Evolutionary conservation across 1,140 invertebrate species (phyloP).

Genomic region (Acyrthosiphon pisum): DNA sequence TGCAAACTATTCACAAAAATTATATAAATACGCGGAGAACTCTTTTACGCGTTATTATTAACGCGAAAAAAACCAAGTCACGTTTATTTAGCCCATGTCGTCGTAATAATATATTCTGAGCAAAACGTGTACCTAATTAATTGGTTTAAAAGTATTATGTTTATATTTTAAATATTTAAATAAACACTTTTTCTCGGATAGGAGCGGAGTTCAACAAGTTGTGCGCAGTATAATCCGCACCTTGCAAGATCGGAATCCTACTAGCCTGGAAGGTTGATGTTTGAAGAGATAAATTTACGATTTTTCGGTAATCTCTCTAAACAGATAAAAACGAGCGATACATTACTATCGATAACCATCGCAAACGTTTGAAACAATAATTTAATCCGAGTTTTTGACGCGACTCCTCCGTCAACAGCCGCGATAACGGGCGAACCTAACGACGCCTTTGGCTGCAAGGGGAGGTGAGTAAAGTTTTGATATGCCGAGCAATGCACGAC

Average conservation of each 20-base stretch:
- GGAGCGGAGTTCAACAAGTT: background rate
- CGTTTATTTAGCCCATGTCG: background rate
- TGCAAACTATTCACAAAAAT: background rate
- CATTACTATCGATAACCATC: background rate
- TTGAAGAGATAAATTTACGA: background rate
- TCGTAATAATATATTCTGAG: background rate
- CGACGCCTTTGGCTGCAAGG: background rate
- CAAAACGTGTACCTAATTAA: background rate
- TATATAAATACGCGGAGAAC: background rate
- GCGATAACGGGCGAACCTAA: background rate
- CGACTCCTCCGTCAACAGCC: background rate
- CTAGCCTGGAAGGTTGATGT: background rate
- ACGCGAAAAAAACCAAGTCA: background rate
- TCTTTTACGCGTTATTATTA: background rate
- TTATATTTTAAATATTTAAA: background rate
- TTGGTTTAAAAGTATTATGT: background rate
- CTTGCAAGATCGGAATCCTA: background rate
- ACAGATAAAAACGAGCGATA: background rate
- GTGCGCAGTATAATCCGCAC: background rate
- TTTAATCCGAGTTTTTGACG: background rate
- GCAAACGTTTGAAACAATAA: background rate
- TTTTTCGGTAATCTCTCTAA: background rate
- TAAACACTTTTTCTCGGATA: background rate
- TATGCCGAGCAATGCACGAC: background rate
- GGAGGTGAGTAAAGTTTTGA: slow-evolving; percentile 42